Evolutionary conservation across 2,888 invertebrate species (phyloP), one percentile per base, ranked within the genome.

Genomic region (Acronicta alni): DNA sequence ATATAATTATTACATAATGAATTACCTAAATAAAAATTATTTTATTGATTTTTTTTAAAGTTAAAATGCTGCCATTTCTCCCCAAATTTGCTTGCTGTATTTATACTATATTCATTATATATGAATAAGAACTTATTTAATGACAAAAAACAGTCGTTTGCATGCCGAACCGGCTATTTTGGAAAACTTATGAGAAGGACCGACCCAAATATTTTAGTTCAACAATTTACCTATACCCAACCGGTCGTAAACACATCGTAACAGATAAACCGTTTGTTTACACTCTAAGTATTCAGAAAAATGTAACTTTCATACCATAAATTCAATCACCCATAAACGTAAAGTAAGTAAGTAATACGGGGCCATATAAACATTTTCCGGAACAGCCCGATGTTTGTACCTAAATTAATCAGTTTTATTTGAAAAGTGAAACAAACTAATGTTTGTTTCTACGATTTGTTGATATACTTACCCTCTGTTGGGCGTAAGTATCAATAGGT

Each of bases 401-500:
- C 23, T 46, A 52, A 26, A 52, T 42, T 35, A 42, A 42, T 49
- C 15, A 18, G 41, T 38, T 54, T 69, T 42, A 51, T 39, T 62
- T 63, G 39, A 46, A 63, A 57, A 57, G 44, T 49, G 42, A 64
- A 58, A 57, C 41, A 41, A 43, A 57, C 46, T 53, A 70, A 67
- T 57, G 16, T 43, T 20, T 65, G 56, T 55, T 51, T 44, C 46
- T 59, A 44, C 63, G 66, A 72, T 78, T 78, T 75, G 75, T 78
- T 63, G 61, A 67, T 75, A 72, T 76, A 77, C 75, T 81, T 75
- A 76, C 82, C 77, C 79, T 77, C 72, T 65, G 69, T 59, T 71
- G 72, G 72, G 60, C 75, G 71, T 68, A 72, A 75, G 83, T 88
- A 91, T 91, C 92, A 89, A 93, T 91, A 90, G 87, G 88, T 89